Base-by-base conservation (phyloP, 2,797 vertebrate species). In the Ispidina lecontei region DNA sequence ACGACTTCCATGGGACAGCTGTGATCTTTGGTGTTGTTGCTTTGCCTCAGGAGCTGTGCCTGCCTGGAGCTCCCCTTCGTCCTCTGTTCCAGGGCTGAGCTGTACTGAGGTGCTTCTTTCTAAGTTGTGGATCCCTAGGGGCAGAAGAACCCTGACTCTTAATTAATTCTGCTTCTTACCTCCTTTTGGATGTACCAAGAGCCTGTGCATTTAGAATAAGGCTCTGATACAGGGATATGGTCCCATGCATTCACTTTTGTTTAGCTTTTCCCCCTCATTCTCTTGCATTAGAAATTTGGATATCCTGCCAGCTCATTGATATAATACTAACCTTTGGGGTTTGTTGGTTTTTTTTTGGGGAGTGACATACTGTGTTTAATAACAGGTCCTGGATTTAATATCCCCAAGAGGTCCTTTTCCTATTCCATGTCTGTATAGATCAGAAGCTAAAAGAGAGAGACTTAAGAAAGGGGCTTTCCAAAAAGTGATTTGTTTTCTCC, bases 241-340 rank as follows among this genome's bases (percentile, higher is more conserved):
- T 68, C 75, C 78, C 81, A 76, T 21, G 39, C 63, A 78, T 90
- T 89, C 64, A 47, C 87, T 92, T 96, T 93, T 95, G 91, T 93
- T 89, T 56, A 46, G 75, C 70, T 93, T 89, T 96, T 96, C 94
- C 79, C 84, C 23, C 55, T 93, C 51, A 77, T 96, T 95, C 81
- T 91, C n/a, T 51, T 84, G 62, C 64, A 60, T 63, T 43, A 76
- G 81, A 72, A 78, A 68, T 90, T 44, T 85, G 84, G 84, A 88
- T 96, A 96, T 94, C 93, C 85, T 93, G 89, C 54, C 64, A 90
- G 76, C 44, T 89, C 54, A 5, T 4, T 79, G 84, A 60, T 33
- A 67, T 77, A 62, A 55, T 54, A 51, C 72, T 84, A 82, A 52
- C 60, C 69, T 94, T 89, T 31, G 37, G 37, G 37, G 37, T 35